Conservation (phyloP, 1,140 invertebrate species). For the Bombus difficillimus region DNA sequence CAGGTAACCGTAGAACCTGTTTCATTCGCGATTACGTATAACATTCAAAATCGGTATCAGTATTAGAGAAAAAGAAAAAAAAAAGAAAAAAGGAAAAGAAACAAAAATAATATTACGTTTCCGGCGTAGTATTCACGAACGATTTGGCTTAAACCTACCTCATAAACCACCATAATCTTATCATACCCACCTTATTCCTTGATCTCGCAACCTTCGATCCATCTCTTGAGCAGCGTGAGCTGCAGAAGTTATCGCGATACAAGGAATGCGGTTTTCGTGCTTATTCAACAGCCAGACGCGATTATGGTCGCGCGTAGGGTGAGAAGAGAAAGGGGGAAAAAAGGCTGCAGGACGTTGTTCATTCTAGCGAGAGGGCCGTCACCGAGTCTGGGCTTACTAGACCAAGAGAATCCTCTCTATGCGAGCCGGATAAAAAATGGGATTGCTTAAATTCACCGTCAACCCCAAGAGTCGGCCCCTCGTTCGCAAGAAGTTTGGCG, state of each 20-base stretch:
- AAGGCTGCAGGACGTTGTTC: constrained; percentile 15
- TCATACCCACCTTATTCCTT: neutral
- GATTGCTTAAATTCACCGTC: constrained; percentile 74
- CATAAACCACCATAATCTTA: neutral
- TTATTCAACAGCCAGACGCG: neutral
- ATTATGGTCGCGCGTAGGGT: neutral
- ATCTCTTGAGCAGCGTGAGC: neutral
- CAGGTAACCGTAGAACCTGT: neutral
- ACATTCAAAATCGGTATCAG: neutral
- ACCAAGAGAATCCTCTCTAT: constrained; percentile 60
- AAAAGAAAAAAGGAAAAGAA: neutral
- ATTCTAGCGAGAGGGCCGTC: constrained; percentile 46
- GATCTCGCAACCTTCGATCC: neutral
- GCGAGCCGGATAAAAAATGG: constrained; percentile 67
- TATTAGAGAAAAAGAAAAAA: neutral
- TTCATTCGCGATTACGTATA: neutral
- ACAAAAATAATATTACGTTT: neutral
- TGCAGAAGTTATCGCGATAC: constrained; percentile 2
- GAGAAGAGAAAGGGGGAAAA: neutral
- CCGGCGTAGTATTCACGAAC: too few species aligned
- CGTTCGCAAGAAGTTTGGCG: constrained; percentile 62
- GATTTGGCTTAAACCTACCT: neutral
- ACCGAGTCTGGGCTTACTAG: constrained; percentile 58
- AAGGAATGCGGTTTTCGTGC: constrained; percentile 16
- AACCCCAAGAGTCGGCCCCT: constrained; percentile 56